Conservation (phyloP, 1,140 invertebrate genomes). For the Drosophila eugracilis region DNA sequence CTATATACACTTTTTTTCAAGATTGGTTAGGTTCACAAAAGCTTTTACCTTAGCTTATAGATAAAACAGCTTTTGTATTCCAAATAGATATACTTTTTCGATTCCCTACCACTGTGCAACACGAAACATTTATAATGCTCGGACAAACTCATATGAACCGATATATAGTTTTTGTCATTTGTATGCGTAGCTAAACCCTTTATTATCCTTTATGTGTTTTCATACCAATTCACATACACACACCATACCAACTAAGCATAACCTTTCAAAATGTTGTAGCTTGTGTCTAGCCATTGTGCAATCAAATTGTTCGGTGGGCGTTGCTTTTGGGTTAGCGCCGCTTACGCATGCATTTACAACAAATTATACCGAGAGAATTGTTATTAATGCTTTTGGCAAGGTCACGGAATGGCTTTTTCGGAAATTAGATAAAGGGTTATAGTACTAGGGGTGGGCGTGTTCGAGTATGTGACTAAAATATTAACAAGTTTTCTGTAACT, state of each 20-base stretch:
- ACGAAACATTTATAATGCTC: conserved; percentile 23
- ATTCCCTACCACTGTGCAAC: conserved; percentile 31
- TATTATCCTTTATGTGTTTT: conserved; percentile 47
- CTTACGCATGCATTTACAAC: conserved; percentile 70
- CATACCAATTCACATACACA: conserved; percentile 5
- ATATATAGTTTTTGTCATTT: conserved; percentile 22
- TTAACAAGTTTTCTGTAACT: conserved; percentile 4
- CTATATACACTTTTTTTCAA: not conserved
- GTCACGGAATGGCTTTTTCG: conserved; percentile 37
- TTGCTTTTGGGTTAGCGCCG: conserved; percentile 34
- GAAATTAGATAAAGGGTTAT: conserved; percentile 37
- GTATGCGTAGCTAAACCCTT: conserved; percentile 56
- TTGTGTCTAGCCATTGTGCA: conserved; percentile 57
- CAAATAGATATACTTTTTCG: not conserved
- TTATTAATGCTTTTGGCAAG: conserved; percentile 49
- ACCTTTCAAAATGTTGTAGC: conserved; percentile 35
- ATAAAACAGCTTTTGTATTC: not conserved
- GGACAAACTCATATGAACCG: conserved; percentile 6
- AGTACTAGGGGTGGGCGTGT: not conserved
- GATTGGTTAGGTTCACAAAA: not conserved
- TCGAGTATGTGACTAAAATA: conserved; percentile 31
- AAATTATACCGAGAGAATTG: conserved; percentile 55
- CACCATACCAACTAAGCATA: conserved; percentile 14
- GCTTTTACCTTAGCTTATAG: not conserved
- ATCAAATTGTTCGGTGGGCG: conserved; percentile 59